phyloP scores from a whole-genome alignment of 2,888 invertebrate species.

The Drosophila birchii region DNA sequence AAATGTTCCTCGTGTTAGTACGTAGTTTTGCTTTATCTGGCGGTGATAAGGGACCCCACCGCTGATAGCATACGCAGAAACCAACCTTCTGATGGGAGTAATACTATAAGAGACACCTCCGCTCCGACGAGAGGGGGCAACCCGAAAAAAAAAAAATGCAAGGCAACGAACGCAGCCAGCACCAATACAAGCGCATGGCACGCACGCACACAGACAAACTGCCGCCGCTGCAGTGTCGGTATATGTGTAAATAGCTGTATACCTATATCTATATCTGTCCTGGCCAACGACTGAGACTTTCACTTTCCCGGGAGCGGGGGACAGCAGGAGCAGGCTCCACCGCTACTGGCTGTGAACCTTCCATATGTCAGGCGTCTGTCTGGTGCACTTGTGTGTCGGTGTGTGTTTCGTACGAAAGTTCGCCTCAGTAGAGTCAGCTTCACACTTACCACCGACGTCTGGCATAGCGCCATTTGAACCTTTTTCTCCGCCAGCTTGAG shows the following conservation, averaged over 20 bases:
- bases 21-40: constrained; percentile 17
- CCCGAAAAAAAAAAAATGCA: constrained; percentile 21
- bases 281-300: constrained; percentile 52
- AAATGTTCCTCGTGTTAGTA: background rate
- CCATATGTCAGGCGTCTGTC: constrained; percentile 45
- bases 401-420: background rate
- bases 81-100: background rate
- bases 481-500: constrained; percentile 84
- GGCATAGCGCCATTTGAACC: constrained; percentile 89
- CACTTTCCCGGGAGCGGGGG: constrained; percentile 54
- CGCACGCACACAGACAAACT: constrained; percentile 24
- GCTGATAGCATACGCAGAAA: constrained; percentile 24
- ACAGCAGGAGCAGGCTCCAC: constrained; percentile 1
- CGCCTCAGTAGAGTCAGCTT: background rate
- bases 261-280: background rate
- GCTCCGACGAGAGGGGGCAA: background rate
- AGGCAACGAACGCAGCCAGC: constrained; percentile 30
- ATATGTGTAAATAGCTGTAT: background rate
- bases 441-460: constrained; percentile 88
- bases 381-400: constrained; percentile 8
- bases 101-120: background rate
- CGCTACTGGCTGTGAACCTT: constrained; percentile 25
- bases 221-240: constrained; percentile 44
- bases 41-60: constrained; percentile 25
- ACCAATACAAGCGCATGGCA: constrained; percentile 10